Percentiles rank a stretch among this genome's conserved stretches.
These are phyloP conservation scores for Bos javanicus DNA, from an alignment of 2,113 vertebrate genomes.

Conservation along the genomic window DNA sequence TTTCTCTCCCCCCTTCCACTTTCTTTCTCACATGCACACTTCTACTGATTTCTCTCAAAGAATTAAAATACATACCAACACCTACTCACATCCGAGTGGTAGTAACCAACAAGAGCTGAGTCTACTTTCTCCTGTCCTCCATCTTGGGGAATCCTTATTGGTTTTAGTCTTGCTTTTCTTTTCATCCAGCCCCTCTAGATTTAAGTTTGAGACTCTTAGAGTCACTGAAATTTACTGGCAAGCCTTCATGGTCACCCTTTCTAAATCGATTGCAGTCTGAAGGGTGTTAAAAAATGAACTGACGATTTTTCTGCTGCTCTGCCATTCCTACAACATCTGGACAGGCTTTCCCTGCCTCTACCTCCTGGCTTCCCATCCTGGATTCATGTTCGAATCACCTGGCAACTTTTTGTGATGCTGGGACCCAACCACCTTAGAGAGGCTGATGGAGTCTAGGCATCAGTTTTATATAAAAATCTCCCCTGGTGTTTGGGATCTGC, in stretches of 20 bases:
- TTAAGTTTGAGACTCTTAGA: neutral
- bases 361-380: neutral
- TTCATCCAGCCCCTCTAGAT: neutral
- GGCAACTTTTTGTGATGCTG: neutral
- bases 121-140: neutral
- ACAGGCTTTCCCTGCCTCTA: neutral
- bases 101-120: neutral
- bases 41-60: conserved; percentile 30
- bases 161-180: neutral
- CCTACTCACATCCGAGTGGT: neutral
- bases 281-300: neutral
- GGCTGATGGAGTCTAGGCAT: neutral
- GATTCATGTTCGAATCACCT: neutral
- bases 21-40: neutral
- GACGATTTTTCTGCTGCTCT: neutral
- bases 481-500: neutral
- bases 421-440: neutral
- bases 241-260: neutral
- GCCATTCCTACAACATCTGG: neutral
- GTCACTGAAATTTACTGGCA: neutral
- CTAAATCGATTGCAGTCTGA: neutral
- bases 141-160: neutral
- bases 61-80: neutral
- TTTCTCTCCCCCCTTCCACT: neutral
- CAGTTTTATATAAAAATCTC: neutral